Evolutionary conservation across 2,888 invertebrate genomes (phyloP), one percentile per base, ranked within the genome.

Genomic region (Xylocampa areola): DNA sequence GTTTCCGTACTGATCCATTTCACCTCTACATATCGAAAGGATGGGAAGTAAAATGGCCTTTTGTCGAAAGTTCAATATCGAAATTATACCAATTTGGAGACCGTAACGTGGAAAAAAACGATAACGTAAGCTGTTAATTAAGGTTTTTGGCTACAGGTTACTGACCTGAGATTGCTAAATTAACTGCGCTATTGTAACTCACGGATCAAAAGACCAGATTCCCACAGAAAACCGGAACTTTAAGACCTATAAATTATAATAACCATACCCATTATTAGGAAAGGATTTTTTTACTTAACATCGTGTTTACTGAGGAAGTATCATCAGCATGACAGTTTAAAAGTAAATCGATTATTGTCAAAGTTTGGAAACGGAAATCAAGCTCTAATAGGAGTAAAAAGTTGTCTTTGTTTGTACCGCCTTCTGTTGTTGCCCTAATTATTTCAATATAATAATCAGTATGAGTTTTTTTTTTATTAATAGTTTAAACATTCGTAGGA

Each of bases 191-290:
- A 54, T 55, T 55, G 35, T 30, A 0, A n/a, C 25, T 23, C 14
- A 2, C 21, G 11, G 48, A 41, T 57, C n/a, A 49, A 47, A 52
- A 65, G 33, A 33, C 30, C 2, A 40, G 4, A 21, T 67, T 73
- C 72, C 19, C 72, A 73, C 60, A 48, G 27, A 45, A 52, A 39
- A 29, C 17, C 36, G 48, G 43, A 60, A 45, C 8, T 64, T 44
- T 45, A 44, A 2, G 33, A 47, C 37, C 17, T 40, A 60, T 29
- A n/a, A 29, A 16, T 10, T 33, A 5, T 29, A 51, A 59, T 66
- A 7, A 27, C 51, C 36, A 19, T 21, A 21, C 13, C 59, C 58
- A n/a, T 51, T 35, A 51, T 63, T 63, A 59, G 6, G 1, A 14
- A 17, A 32, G 14, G 23, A 43, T 25, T 19, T 14, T 39, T 33